Percentiles rank a stretch among this genome's conserved stretches.
phyloP scores from a whole-genome alignment of 2,113 vertebrate genomes.

The Crotophaga sulcirostris region DNA sequence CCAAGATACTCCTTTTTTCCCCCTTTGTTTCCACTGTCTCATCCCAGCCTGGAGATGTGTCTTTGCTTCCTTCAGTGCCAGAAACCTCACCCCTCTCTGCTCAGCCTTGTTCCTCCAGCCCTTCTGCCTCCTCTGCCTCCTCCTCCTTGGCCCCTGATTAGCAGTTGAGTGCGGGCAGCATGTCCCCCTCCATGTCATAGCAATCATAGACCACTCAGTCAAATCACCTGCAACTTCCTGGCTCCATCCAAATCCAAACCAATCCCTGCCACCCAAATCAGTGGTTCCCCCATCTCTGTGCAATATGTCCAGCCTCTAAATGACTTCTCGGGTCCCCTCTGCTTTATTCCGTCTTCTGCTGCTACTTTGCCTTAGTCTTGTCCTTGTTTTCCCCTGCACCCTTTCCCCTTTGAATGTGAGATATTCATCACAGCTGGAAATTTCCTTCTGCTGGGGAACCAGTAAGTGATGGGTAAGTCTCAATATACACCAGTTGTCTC shows the following conservation, averaged over 20 bases:
- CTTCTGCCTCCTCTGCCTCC: background rate
- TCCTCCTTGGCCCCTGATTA: background rate
- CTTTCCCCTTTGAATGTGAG: background rate
- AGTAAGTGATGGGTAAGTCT: background rate
- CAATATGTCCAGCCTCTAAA: background rate
- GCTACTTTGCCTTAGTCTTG: background rate
- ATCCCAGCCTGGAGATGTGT: background rate
- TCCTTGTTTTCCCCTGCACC: background rate
- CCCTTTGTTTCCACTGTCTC: background rate
- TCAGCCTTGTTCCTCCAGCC: background rate
- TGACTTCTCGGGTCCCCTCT: background rate
- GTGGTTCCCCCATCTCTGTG: background rate
- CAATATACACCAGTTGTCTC: background rate
- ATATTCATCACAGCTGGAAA: background rate
- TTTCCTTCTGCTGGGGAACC: background rate
- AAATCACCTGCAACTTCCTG: background rate
- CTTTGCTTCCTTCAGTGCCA: background rate
- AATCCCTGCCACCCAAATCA: background rate
- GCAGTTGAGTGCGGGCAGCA: background rate
- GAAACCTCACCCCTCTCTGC: background rate
- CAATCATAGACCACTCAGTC: background rate
- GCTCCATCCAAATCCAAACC: background rate
- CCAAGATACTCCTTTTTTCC: background rate
- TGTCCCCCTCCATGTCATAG: rapidly evolving
- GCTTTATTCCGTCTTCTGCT: background rate